Base-by-base conservation (phyloP, 2,797 vertebrate genomes). In the Malurus leucopterus region DNA sequence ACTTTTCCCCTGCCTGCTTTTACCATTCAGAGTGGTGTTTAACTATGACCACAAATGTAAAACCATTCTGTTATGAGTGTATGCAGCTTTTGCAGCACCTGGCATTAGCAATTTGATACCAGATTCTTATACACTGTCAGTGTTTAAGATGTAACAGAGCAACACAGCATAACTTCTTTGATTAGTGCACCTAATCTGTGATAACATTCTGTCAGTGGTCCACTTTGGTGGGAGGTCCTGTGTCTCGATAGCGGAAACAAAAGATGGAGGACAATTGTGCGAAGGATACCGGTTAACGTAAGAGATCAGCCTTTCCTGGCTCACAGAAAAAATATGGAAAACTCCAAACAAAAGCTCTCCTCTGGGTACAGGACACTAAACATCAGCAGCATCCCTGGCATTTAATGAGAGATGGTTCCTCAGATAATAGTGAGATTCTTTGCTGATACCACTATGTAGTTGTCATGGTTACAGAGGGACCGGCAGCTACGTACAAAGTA, bases 381-480 rank as follows among this genome's bases (percentile, higher is more conserved):
- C 4, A 1, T 59, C 63, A 74, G 79, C 50, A 62, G 82, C 55
- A 71, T 84, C 58, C 53, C 58, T 79, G 64, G 67, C 46, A 46
- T 92, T 89, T 92, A 74, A 84, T 82, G 81, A 88, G 62, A 91
- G 91, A 40, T n/a, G 21, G 44, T 58, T 88, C 77, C 43, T 63
- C 62, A 49, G 63, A 55, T 32, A 67, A 69, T 59, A 68, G 86
- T 23, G 64, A 95, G 49, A 83, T 76, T 57, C 74, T 94, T 89
- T 86, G 86, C 81, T 92, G 91, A 92, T 71, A 72, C 62, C 65
- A 50, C 57, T 61, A 70, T 49, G 24, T 41, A 32, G 92, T 93
- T 95, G 93, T 68, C 93, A 89, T 95, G 90, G 94, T 92, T 95
- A 95, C 93, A 69, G 61, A 91, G 90, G 64, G 79, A 90, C 55